Conservation (phyloP, 2,113 vertebrate genomes). For the Cyanistes caeruleus region DNA sequence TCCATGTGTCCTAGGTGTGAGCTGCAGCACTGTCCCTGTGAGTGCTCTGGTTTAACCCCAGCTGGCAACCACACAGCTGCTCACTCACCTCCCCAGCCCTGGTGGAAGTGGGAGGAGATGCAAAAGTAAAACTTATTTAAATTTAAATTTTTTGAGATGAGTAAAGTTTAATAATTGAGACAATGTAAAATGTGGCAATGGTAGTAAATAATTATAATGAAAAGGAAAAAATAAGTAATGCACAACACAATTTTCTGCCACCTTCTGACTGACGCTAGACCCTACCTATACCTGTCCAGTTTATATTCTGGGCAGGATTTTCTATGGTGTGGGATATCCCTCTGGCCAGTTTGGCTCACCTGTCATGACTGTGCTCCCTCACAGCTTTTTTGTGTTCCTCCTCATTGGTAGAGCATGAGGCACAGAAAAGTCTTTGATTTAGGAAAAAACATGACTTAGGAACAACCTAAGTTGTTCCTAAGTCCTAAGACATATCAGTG, state of each 20-base stretch:
- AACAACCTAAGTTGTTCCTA: neutral
- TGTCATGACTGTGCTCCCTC: neutral
- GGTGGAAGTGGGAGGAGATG: neutral
- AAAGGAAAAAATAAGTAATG: no score
- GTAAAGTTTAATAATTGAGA: neutral
- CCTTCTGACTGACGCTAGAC: neutral
- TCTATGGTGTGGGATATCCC: neutral
- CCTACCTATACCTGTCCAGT: no score
- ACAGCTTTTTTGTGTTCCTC: neutral
- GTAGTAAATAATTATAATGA: neutral
- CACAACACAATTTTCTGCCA: accelerated
- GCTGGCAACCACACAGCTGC: neutral
- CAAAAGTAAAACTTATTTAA: neutral
- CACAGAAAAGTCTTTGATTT: neutral
- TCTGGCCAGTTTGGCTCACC: neutral
- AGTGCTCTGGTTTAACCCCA: neutral
- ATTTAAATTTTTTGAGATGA: neutral
- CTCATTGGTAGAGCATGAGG: neutral
- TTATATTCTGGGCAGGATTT: neutral
- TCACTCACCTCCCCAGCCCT: neutral
- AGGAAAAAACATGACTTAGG: neutral
- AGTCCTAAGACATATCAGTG: neutral
- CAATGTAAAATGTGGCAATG: neutral
- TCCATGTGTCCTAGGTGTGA: neutral
- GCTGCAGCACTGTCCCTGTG: accelerated